Conservation (phyloP, 1,140 invertebrate species). For the Asobara japonica region DNA sequence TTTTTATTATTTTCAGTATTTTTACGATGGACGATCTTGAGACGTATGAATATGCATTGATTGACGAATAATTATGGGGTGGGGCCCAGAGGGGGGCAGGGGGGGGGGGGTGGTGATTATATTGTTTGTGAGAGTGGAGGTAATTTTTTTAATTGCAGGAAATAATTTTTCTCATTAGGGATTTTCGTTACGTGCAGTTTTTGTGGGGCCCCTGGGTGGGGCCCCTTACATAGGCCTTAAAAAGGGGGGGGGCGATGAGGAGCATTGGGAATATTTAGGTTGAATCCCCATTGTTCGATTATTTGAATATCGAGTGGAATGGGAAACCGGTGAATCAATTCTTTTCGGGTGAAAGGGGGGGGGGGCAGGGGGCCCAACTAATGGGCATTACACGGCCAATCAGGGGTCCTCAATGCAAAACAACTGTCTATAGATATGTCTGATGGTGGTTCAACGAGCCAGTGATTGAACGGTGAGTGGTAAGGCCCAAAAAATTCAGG, state of each 20-base stretch:
- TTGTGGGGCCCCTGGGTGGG: neutral
- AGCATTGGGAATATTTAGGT: neutral
- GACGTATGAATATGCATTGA: slow-evolving; percentile 36
- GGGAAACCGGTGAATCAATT: slow-evolving; percentile 18
- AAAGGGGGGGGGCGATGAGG: neutral
- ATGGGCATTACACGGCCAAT: slow-evolving; percentile 30
- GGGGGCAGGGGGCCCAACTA: slow-evolving; percentile 20
- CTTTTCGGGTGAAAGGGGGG: neutral
- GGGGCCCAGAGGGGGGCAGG: too few species aligned
- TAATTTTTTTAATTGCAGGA: slow-evolving; percentile 7
- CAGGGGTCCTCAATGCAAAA: slow-evolving; percentile 6
- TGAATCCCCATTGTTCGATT: slow-evolving; percentile 6
- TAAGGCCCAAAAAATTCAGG: neutral
- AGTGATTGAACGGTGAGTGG: neutral
- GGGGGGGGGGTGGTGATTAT: slow-evolving; percentile 10
- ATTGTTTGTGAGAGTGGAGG: neutral
- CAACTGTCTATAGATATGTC: neutral
- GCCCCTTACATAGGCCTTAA: neutral
- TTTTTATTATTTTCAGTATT: slow-evolving; percentile 24
- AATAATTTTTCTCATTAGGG: neutral
- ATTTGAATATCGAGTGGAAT: slow-evolving; percentile 21
- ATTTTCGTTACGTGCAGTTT: neutral
- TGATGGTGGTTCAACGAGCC: neutral
- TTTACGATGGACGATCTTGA: slow-evolving; percentile 19
- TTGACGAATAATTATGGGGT: slow-evolving; percentile 33